These are phyloP conservation scores for Mugil cephalus DNA, from an alignment of 2,113 vertebrate genomes.

Conservation along the genomic window DNA sequence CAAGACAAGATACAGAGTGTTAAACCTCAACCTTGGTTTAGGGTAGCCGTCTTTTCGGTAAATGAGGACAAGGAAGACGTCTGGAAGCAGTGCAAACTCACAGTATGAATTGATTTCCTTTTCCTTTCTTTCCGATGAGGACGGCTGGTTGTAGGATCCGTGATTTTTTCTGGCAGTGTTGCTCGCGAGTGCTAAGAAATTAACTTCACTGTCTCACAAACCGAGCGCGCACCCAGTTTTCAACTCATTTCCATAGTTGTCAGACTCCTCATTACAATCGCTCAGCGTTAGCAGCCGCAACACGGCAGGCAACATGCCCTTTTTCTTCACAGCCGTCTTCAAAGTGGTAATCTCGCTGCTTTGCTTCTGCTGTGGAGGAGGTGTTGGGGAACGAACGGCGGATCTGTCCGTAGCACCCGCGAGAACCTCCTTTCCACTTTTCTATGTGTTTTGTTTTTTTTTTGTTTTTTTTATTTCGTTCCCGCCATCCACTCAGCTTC, in stretches of 20 bases:
- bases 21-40: slow-evolving; percentile 50
- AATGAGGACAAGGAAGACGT: slow-evolving; percentile 41
- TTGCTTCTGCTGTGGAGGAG: slow-evolving; percentile 24
- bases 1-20: slow-evolving; percentile 8
- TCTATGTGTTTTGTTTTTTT: slow-evolving; percentile 45
- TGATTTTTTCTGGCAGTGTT: slow-evolving; percentile 46
- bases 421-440: slow-evolving; percentile 25
- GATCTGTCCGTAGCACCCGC: slow-evolving; percentile 33
- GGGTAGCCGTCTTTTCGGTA: slow-evolving; percentile 33
- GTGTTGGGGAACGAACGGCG: slow-evolving; percentile 11
- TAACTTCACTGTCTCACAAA: slow-evolving; percentile 48
- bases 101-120: slow-evolving; percentile 45
- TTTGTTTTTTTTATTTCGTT: no score
- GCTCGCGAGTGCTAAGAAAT: slow-evolving; percentile 53
- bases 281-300: slow-evolving; percentile 15
- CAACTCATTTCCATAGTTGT: slow-evolving; percentile 59
- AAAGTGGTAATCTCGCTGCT: slow-evolving; percentile 27
- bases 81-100: slow-evolving; percentile 26
- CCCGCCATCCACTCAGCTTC: slow-evolving; percentile 68
- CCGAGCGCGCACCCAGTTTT: slow-evolving; percentile 23
- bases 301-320: background rate
- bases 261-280: slow-evolving; percentile 32
- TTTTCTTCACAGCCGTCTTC: slow-evolving; percentile 12
- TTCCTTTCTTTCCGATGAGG: slow-evolving; percentile 2
- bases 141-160: slow-evolving; percentile 56